Evolutionary conservation across 2,797 vertebrate genomes (phyloP), one percentile per base, ranked within the genome.

Genomic region (Cossypha heuglini): DNA sequence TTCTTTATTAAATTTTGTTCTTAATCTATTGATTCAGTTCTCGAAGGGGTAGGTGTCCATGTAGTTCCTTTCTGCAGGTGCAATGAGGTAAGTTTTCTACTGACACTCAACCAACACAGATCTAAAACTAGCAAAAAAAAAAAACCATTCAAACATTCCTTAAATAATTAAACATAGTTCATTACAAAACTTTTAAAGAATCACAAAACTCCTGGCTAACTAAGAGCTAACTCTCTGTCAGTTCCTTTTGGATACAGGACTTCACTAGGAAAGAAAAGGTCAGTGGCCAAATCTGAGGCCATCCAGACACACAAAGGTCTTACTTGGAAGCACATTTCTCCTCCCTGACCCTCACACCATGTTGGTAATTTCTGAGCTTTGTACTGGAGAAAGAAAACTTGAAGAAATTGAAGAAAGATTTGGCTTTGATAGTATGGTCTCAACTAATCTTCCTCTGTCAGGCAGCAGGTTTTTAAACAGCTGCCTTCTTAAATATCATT

Each of bases 291-390:
- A 66, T 52, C 69, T 37, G 45, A 35, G 37, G 33, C 43, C 2
- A 1, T 48, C 26, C 59, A 75, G 66, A 45, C 16, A 19, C 0
- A 1, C 11, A 42, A 12, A 35, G 37, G 7, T 52, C 64, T 58
- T 33, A 40, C 66, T 11, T 52, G 74, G 74, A 52, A 84, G 33
- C 20, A 17, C 20, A 10, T 67, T 84, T 69, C 40, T 93, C n/a
- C 1, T 0, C 0, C 1, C 19, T 63, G 55, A n/a, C 51, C 33
- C 28, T 38, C 58, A 74, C 35, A 77, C 28, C 7, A 1, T 1
- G 2, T 42, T 3, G 5, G 37, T 75, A 2, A 52, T 66, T 62
- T 84, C 59, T 69, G 9, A 48, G 13, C 63, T 71, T 76, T 22
- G 16, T 40, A 9, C 69, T 3, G 1, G 26, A 78, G 49, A 31